These are phyloP conservation scores for Brachycybe producta DNA, from an alignment of 2,888 invertebrate species.

Conservation along the genomic window DNA sequence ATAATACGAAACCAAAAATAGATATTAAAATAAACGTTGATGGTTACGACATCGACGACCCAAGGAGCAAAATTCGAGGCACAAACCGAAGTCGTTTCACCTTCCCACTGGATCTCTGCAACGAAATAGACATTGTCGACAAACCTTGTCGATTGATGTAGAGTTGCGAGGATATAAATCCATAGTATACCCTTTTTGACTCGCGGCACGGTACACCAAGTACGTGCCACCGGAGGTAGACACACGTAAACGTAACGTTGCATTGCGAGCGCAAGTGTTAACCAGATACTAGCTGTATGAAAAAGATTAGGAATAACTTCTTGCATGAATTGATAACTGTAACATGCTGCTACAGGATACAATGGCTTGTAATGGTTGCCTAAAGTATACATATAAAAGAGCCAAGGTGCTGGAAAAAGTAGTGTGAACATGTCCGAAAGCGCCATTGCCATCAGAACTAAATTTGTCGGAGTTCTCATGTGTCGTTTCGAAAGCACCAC, in stretches of 20 bases:
- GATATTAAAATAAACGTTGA: slow-evolving; percentile 63
- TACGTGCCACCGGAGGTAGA: slow-evolving; percentile 74
- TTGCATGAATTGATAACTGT: slow-evolving; percentile 50
- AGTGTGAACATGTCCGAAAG: slow-evolving; percentile 88
- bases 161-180: slow-evolving; percentile 61
- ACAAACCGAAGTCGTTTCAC: slow-evolving; percentile 35
- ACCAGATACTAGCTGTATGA: slow-evolving; percentile 88
- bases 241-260: slow-evolving; percentile 93
- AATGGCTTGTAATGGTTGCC: slow-evolving; percentile 72
- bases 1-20: slow-evolving; percentile 76
- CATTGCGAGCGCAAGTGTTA: slow-evolving; percentile 76
- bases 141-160: slow-evolving; percentile 72
- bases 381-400: slow-evolving; percentile 82
- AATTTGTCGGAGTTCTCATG: slow-evolving; percentile 84
- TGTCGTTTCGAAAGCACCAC: slow-evolving; percentile 76
- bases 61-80: slow-evolving; percentile 45
- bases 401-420: slow-evolving; percentile 76
- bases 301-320: slow-evolving; percentile 61
- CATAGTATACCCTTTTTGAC: slow-evolving; percentile 64
- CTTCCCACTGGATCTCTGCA: slow-evolving; percentile 54
- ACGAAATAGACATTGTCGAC: slow-evolving; percentile 54
- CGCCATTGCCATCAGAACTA: slow-evolving; percentile 91
- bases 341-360: slow-evolving; percentile 60
- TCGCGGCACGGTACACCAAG: slow-evolving; percentile 50
- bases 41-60: slow-evolving; percentile 51